Evolutionary conservation across 2,888 invertebrate species (phyloP).

Genomic region (Rhingia campestris): DNA sequence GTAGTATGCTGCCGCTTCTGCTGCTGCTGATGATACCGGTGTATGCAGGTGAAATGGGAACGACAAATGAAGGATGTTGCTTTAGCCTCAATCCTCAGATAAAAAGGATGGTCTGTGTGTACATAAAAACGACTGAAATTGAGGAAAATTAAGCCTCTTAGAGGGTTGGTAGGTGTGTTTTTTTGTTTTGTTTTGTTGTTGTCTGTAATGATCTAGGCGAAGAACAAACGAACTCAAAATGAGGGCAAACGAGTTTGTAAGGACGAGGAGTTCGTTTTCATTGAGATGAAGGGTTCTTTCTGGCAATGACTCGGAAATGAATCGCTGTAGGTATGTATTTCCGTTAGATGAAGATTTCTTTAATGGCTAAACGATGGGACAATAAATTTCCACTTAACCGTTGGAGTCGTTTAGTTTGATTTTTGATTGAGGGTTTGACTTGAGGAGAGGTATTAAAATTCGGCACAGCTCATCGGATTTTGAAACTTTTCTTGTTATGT

Average conservation of each 20-base stretch:
- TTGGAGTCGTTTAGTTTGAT: background rate
- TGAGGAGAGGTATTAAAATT: too few species aligned
- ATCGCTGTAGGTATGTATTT: slow-evolving; percentile 14
- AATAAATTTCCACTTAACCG: background rate
- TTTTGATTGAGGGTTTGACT: background rate
- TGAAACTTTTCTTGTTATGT: too few species aligned
- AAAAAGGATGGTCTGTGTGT: slow-evolving; percentile 21
- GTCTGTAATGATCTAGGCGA: slow-evolving; percentile 38
- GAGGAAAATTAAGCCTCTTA: slow-evolving; percentile 53
- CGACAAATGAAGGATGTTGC: slow-evolving; percentile 44
- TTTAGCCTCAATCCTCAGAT: background rate
- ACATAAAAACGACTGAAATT: slow-evolving; percentile 27
- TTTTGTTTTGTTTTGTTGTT: slow-evolving; percentile 6
- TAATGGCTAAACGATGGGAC: background rate
- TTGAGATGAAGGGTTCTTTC: slow-evolving; percentile 9
- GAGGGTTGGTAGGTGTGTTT: slow-evolving; percentile 22
- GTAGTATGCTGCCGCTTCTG: slow-evolving; percentile 19
- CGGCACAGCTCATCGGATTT: too few species aligned
- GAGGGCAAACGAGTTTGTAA: slow-evolving; percentile 37
- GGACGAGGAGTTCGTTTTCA: slow-evolving; percentile 6
- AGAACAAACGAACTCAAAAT: slow-evolving; percentile 49
- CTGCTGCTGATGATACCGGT: background rate
- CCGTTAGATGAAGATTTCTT: background rate
- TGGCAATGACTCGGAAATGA: slow-evolving; percentile 29
- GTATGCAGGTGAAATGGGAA: slow-evolving; percentile 55